A percentile compares a stretch with the other conserved stretches of the same genome.
Conservation (phyloP, 2,113 vertebrate genomes). For the Fulmarus glacialis region DNA sequence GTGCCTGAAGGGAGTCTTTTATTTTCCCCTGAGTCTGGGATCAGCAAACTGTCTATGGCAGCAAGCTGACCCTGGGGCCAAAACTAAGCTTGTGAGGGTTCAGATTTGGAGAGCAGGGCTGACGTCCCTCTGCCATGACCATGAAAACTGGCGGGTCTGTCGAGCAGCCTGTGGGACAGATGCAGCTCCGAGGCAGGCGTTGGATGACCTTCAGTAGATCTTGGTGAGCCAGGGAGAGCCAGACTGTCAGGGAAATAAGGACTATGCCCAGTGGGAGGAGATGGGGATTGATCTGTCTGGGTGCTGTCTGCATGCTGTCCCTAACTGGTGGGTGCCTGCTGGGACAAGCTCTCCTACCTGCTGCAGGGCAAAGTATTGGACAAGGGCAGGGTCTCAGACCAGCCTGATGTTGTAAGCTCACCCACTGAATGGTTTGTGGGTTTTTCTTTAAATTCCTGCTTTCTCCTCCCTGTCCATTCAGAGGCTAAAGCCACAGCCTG, state of each 20-base stretch:
- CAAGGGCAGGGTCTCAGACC: background rate
- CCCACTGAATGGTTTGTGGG: background rate
- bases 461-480: background rate
- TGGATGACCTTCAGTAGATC: background rate
- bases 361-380: background rate
- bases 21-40: accelerated
- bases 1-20: background rate
- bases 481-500: background rate
- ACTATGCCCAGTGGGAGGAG: background rate
- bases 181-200: accelerated
- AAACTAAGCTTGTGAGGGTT: background rate
- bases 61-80: background rate
- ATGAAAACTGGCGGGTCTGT: background rate
- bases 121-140: background rate
- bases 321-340: background rate
- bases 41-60: background rate
- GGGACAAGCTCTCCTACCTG: background rate
- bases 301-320: background rate
- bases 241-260: background rate
- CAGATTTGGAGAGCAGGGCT: background rate
- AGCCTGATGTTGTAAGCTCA: background rate
- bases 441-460: background rate
- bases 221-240: background rate
- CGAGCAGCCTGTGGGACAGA: background rate
- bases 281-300: background rate